phyloP scores from a whole-genome alignment of 1,140 invertebrate genomes.

The Caenorhabditis briggsae region DNA sequence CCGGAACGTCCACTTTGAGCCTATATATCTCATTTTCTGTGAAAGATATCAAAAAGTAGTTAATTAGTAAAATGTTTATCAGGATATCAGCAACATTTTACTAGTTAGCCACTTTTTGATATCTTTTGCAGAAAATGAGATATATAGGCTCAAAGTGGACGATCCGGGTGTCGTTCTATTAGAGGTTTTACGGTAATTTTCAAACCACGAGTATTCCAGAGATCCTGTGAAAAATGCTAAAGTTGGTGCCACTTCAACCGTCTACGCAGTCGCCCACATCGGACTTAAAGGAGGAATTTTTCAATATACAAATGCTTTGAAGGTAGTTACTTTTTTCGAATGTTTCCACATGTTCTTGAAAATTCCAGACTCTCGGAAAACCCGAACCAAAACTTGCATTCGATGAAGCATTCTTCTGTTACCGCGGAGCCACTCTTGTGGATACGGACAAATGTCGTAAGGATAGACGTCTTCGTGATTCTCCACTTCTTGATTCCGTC shows the following conservation, averaged over 20 bases:
- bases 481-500: constrained; percentile 51
- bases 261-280: constrained; percentile 75
- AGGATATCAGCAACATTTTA: too few relatives aligned
- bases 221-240: constrained; percentile 76
- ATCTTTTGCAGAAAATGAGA: too few relatives aligned
- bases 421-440: constrained; percentile 70
- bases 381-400: constrained; percentile 70
- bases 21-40: too few relatives aligned
- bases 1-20: too few relatives aligned
- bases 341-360: background rate
- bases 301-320: constrained; percentile 72
- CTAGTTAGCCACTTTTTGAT: too few relatives aligned
- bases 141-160: too few relatives aligned
- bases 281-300: constrained; percentile 77
- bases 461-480: constrained; percentile 59
- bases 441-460: constrained; percentile 67
- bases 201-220: too few relatives aligned
- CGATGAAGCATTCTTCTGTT: constrained; percentile 78
- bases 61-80: too few relatives aligned
- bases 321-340: constrained; percentile 27
- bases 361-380: constrained; percentile 69
- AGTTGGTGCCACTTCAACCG: constrained; percentile 77
- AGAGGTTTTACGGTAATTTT: too few relatives aligned
- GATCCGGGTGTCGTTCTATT: too few relatives aligned
- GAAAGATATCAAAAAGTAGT: too few relatives aligned